These are phyloP conservation scores for Epirrhoe alternata DNA, from an alignment of 2,888 invertebrate species.

Conservation along the genomic window DNA sequence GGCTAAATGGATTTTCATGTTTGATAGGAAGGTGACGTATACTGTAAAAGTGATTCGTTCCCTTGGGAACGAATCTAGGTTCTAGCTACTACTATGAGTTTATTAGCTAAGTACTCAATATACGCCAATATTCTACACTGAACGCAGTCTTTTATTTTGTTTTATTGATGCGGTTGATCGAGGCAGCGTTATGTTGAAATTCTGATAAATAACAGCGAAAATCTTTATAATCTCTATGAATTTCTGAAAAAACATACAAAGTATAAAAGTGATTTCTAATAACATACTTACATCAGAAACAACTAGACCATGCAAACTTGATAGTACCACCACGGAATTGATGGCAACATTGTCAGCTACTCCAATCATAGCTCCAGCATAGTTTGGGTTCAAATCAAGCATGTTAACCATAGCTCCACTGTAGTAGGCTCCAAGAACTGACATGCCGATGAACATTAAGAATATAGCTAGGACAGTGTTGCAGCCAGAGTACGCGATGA, in stretches of 20 bases:
- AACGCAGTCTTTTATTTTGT: no score
- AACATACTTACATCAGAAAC: constrained; percentile 16
- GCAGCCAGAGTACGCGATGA: constrained; percentile 79
- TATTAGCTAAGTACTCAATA: no score
- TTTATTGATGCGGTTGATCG: no score
- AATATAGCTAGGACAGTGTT: constrained; percentile 63
- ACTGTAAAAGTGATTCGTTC: no score
- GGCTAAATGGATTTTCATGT: no score
- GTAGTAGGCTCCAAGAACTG: constrained; percentile 84
- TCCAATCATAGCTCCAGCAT: constrained; percentile 80
- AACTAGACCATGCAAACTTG: constrained; percentile 10
- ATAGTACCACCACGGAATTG: constrained; percentile 7
- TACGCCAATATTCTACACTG: no score
- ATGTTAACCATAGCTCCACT: constrained; percentile 82
- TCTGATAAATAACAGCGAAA: no score
- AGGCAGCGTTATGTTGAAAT: no score
- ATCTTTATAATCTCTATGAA: background rate
- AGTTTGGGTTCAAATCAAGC: constrained; percentile 80
- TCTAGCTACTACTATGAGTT: no score
- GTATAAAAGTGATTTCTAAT: background rate
- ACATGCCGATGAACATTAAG: constrained; percentile 78
- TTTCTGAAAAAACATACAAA: background rate
- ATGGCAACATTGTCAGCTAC: constrained; percentile 28
- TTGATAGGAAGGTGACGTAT: no score
- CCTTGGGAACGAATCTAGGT: no score